Base-by-base conservation (phyloP, 1,140 invertebrate genomes). In the Melanaphis sacchari region DNA sequence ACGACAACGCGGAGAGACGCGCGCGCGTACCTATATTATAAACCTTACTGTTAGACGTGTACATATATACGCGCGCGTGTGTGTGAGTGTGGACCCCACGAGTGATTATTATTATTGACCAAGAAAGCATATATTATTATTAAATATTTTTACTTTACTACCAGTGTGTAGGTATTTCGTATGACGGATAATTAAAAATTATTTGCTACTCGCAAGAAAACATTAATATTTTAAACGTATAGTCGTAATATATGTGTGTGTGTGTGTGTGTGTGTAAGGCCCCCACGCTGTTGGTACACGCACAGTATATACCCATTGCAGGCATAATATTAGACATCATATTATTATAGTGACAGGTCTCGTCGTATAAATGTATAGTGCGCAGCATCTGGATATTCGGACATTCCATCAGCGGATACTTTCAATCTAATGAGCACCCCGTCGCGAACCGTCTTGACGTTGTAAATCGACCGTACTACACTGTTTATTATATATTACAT, bases 401-500 rank as follows among this genome's bases (percentile, higher is more conserved):
- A 87, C 43, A 87, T 87, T 87, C 85, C 85, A 87, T 87, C 85
- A 36, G 22, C 46, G 46, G 43, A 38, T 89, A 52, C 7, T 52
- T 54, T 54, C 36, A 54, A 89, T 89, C 87, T 89, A 89, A 89
- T 54, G 87, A 89, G 46, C 87, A 9, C 46, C 87, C 87, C 46
- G 87, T 26, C 87, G 46, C n/a, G 87, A 54, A 89, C 87, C 46
- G 85, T n/a, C 85, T 87, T n/a, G 46, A 54, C 87, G 46, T 54
- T 38, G n/a, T 52, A 54, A 89, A 89, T 89, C 87, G 46, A 89
- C 49, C 31, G n/a, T 36, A 38, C 21, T 41, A 84, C 76, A 49
- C 18, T 49, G 46, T 49, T 3, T 49, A 11, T 40, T 22, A 38
- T 38, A 84, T 43, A 41, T 9, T 82, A 82, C 2, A 21, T 15